These are phyloP conservation scores for Channa argus DNA, from an alignment of 2,113 vertebrate species.

Conservation along the genomic window DNA sequence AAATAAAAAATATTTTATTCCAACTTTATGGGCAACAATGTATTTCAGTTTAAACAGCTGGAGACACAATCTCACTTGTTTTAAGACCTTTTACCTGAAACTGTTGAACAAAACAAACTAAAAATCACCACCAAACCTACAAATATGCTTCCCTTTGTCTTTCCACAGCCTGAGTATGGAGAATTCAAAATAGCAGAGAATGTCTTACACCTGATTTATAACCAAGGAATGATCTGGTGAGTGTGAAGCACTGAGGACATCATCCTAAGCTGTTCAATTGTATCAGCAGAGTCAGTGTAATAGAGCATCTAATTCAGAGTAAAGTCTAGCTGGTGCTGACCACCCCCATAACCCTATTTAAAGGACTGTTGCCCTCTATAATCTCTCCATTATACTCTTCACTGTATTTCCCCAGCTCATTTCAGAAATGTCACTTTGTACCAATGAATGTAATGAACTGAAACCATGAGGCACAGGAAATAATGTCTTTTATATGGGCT, in stretches of 20 bases:
- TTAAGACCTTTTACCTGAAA: no score
- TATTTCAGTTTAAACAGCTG: no score
- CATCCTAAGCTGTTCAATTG: background rate
- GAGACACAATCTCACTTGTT: no score
- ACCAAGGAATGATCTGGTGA: slow-evolving; percentile 99
- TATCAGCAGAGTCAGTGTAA: slow-evolving; percentile 18
- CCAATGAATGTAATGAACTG: slow-evolving; percentile 59
- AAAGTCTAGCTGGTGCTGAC: slow-evolving; percentile 9
- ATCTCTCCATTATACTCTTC: slow-evolving; percentile 36
- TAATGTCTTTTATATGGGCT: slow-evolving; percentile 46
- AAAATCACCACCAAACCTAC: no score
- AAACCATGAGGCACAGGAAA: slow-evolving; percentile 25
- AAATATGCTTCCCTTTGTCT: background rate
- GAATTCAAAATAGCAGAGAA: slow-evolving; percentile 99
- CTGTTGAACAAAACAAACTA: no score
- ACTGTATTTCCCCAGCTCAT: slow-evolving; percentile 55
- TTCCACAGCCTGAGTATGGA: slow-evolving; percentile 94
- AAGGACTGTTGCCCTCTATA: slow-evolving; percentile 10
- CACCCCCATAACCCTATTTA: slow-evolving; percentile 49
- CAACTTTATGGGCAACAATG: no score
- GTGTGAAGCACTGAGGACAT: slow-evolving; percentile 47
- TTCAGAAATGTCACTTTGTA: slow-evolving; percentile 54
- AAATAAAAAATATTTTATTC: no score
- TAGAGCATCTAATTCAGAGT: slow-evolving; percentile 22
- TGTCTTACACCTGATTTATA: slow-evolving; percentile 96